A percentile compares a stretch with the other conserved stretches of the same genome.
These are phyloP conservation scores for Oegoconia quadripuncta DNA, from an alignment of 2,888 invertebrate species.

Conservation along the genomic window DNA sequence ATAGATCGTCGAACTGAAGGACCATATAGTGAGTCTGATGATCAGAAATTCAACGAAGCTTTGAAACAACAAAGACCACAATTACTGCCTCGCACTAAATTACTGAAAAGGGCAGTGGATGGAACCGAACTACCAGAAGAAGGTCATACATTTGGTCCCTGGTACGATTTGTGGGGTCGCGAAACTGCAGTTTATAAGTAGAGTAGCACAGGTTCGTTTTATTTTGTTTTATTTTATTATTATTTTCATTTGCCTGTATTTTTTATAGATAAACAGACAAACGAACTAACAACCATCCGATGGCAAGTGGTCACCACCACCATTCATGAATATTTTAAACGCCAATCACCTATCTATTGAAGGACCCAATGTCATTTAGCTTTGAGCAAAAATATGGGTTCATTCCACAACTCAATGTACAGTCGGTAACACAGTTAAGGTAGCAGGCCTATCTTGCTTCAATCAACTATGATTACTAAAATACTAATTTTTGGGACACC, in stretches of 20 bases:
- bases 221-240: constrained; percentile 7
- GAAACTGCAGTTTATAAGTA: constrained; percentile 83
- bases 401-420: too few species aligned
- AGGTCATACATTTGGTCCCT: constrained; percentile 89
- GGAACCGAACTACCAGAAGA: constrained; percentile 74
- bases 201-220: constrained; percentile 40
- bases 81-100: constrained; percentile 84
- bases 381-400: too few species aligned
- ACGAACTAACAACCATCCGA: too few species aligned
- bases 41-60: constrained; percentile 77
- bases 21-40: constrained; percentile 73
- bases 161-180: constrained; percentile 93
- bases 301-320: too few species aligned
- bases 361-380: too few species aligned
- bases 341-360: too few species aligned
- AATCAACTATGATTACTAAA: too few species aligned
- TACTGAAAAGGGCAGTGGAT: constrained; percentile 78
- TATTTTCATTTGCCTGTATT: constrained; percentile 1
- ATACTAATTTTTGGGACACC: too few species aligned
- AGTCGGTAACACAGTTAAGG: too few species aligned
- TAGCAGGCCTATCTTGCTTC: too few species aligned
- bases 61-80: constrained; percentile 75
- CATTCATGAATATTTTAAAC: too few species aligned
- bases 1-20: constrained; percentile 62
- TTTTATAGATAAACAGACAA: not conserved